Evolutionary conservation across 2,113 vertebrate genomes (phyloP).

Genomic region (Tauraco erythrolophus): DNA sequence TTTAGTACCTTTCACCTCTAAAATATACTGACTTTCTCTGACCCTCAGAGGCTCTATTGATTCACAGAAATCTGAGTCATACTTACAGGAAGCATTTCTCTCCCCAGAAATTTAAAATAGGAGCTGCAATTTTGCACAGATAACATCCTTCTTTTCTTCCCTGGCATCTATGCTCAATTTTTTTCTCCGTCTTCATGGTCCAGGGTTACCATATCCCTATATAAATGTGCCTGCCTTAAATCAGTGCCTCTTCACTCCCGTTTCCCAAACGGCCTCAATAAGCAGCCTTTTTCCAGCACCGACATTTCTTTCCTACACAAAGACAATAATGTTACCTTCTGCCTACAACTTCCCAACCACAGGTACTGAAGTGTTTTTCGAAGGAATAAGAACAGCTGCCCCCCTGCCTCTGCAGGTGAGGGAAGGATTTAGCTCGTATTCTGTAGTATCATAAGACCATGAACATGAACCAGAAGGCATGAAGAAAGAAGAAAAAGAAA

Average conservation of each 20-base stretch:
- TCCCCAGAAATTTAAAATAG: background rate
- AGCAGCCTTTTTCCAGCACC: background rate
- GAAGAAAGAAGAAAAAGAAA: no score
- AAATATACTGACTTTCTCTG: background rate
- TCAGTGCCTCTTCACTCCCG: background rate
- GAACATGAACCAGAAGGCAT: no score
- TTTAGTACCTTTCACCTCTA: slow-evolving; percentile 6
- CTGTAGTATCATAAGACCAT: background rate
- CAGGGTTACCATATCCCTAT: background rate
- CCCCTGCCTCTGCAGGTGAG: background rate
- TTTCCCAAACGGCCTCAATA: background rate
- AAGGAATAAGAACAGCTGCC: background rate
- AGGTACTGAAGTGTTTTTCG: background rate
- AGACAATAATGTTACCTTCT: background rate
- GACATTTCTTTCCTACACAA: background rate
- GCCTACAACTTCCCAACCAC: background rate
- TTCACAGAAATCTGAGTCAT: slow-evolving; percentile 43
- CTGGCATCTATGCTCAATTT: background rate
- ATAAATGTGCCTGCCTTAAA: background rate
- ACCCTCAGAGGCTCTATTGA: slow-evolving; percentile 4
- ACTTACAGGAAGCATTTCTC: slow-evolving; percentile 25
- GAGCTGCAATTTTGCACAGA: background rate
- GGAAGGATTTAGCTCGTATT: background rate
- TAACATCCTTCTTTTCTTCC: background rate
- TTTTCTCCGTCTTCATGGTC: background rate